Evolutionary conservation across 2,888 invertebrate species (phyloP).

Genomic region (Hypolimnas misippus): DNA sequence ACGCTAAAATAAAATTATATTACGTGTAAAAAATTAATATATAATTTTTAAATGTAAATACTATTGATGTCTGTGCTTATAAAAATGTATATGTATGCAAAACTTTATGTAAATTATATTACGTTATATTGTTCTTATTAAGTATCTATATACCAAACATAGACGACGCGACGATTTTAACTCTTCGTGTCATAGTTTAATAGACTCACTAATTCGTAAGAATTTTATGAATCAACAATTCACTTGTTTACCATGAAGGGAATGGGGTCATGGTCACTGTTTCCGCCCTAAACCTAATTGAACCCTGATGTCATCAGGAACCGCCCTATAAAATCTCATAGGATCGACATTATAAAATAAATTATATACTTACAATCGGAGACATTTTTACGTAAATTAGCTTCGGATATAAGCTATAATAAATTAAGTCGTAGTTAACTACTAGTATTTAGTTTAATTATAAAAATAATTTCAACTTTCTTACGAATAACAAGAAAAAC

Average conservation of each 20-base stretch:
- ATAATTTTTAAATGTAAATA: background rate
- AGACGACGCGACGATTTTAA: background rate
- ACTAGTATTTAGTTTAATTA: background rate
- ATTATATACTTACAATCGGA: constrained; percentile 2
- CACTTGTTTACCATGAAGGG: constrained; percentile 15
- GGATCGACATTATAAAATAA: background rate
- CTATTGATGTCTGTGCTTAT: too few relatives aligned
- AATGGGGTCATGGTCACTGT: constrained; percentile 32
- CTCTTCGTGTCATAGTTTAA: background rate
- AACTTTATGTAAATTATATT: background rate
- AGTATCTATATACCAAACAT: background rate
- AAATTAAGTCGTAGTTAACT: background rate
- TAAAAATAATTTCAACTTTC: background rate
- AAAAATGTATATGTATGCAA: too few relatives aligned
- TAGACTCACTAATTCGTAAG: background rate
- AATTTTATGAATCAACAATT: background rate
- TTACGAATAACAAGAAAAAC: constrained; percentile 3
- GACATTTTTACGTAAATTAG: background rate
- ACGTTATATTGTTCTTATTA: background rate
- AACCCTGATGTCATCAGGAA: constrained; percentile 50
- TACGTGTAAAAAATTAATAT: background rate
- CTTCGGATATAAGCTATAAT: background rate
- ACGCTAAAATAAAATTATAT: constrained; percentile 51
- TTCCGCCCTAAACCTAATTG: constrained; percentile 43
- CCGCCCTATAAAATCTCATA: constrained; percentile 44